Conservation (phyloP, 2,113 vertebrate genomes). For the Lepisosteus osseus region DNA sequence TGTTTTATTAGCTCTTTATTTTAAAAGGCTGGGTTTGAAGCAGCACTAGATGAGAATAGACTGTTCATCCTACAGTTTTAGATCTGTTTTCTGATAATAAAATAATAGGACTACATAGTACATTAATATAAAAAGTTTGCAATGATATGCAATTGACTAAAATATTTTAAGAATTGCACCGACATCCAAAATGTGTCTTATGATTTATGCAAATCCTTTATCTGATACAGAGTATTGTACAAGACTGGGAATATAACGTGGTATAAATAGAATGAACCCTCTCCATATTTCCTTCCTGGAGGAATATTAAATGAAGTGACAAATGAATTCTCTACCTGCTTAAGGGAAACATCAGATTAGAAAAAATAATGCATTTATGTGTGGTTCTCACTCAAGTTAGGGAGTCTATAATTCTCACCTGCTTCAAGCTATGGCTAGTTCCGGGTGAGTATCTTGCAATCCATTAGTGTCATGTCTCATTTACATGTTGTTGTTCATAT, state of each 20-base stretch:
- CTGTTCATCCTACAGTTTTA: conserved; percentile 26
- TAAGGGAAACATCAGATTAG: background rate
- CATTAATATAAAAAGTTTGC: conserved; percentile 39
- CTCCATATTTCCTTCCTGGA: background rate
- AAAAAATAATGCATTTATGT: background rate
- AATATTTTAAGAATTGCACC: conserved; percentile 61
- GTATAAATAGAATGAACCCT: background rate
- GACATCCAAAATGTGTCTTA: conserved; percentile 51
- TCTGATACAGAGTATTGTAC: conserved; percentile 39
- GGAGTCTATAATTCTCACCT: background rate
- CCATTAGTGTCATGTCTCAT: conserved; percentile 18
- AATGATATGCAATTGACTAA: conserved; percentile 27
- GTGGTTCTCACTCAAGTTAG: too few species aligned
- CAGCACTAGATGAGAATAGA: background rate
- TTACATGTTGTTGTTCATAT: conserved; percentile 3
- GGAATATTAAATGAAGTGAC: background rate
- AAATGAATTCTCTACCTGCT: background rate
- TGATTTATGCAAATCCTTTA: conserved; percentile 66
- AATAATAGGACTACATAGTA: conserved; percentile 31
- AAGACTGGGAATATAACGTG: conserved; percentile 39
- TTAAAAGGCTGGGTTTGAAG: conserved; percentile 1
- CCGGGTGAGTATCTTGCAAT: conserved; percentile 13
- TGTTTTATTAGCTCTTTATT: conserved; percentile 12
- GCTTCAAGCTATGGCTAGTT: background rate
- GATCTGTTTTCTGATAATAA: conserved; percentile 54